Conservation (phyloP, 2,113 vertebrate genomes). For the Oreochromis aureus region DNA sequence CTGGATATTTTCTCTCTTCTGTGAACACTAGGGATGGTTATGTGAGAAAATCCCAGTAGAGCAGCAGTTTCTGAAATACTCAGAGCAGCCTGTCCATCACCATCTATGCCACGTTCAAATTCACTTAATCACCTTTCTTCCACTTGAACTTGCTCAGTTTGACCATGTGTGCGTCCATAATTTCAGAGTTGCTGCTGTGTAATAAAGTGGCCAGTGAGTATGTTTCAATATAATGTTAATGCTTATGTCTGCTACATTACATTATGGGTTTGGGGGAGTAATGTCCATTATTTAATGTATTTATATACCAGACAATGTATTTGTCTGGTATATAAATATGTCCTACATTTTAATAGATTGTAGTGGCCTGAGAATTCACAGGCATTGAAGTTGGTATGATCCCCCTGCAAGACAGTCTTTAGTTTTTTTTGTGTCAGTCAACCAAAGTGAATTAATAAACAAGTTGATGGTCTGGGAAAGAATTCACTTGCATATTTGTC, state of each 20-base stretch:
- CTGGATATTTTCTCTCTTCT: neutral
- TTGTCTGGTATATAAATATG: neutral
- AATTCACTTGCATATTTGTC: neutral
- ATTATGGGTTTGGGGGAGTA: neutral
- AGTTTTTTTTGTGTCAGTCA: neutral
- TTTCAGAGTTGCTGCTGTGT: neutral
- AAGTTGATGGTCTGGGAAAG: neutral
- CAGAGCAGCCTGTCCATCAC: neutral
- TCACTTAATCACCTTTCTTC: neutral
- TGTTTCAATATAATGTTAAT: neutral
- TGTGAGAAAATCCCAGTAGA: neutral
- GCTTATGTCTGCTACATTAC: neutral
- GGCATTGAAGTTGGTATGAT: neutral
- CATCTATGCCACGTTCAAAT: neutral
- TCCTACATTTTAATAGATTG: neutral
- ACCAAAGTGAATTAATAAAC: neutral
- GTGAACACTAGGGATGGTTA: neutral
- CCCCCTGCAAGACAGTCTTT: rapidly evolving
- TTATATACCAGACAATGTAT: neutral
- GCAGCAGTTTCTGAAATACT: neutral
- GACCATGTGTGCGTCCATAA: neutral
- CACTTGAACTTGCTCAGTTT: neutral
- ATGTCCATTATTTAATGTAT: neutral
- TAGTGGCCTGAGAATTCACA: neutral
- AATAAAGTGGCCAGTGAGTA: neutral